phyloP scores from a whole-genome alignment of 1,140 invertebrate genomes.

The Zaprionus davidi region DNA sequence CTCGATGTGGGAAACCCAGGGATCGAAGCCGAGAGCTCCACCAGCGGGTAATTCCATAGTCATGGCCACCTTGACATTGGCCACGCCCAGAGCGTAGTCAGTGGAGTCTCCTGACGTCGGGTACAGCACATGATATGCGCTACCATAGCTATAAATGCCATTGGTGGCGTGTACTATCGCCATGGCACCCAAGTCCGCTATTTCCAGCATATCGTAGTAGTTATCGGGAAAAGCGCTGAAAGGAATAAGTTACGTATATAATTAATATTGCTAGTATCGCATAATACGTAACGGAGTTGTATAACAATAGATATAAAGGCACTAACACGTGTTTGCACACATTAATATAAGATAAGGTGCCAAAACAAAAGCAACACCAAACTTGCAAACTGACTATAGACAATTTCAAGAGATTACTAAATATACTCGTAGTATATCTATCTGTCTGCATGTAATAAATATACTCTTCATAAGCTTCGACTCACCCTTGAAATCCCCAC shows the following conservation, averaged over 20 bases:
- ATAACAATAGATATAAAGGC: background rate
- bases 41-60: slow-evolving; percentile 89
- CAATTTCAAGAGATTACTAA: background rate
- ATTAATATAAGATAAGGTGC: background rate
- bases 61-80: slow-evolving; percentile 87
- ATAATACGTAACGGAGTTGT: background rate
- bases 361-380: background rate
- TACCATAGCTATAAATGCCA: slow-evolving; percentile 86
- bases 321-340: background rate
- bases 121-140: slow-evolving; percentile 86
- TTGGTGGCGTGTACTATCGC: slow-evolving; percentile 85
- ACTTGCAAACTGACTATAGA: background rate
- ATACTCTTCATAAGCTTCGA: slow-evolving; percentile 1
- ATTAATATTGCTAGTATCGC: background rate
- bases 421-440: background rate
- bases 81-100: slow-evolving; percentile 87
- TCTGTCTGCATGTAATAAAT: background rate
- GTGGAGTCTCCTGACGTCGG: slow-evolving; percentile 85
- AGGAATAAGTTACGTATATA: background rate
- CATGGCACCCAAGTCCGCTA: slow-evolving; percentile 82
- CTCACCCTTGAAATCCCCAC: slow-evolving; percentile 87
- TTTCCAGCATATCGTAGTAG: slow-evolving; percentile 75
- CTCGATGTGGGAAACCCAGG: slow-evolving; percentile 87
- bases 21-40: slow-evolving; percentile 86
- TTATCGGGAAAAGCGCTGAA: slow-evolving; percentile 65